Evolutionary conservation across 1,140 invertebrate species (phyloP).

Genomic region (Zaprionus capensis): DNA sequence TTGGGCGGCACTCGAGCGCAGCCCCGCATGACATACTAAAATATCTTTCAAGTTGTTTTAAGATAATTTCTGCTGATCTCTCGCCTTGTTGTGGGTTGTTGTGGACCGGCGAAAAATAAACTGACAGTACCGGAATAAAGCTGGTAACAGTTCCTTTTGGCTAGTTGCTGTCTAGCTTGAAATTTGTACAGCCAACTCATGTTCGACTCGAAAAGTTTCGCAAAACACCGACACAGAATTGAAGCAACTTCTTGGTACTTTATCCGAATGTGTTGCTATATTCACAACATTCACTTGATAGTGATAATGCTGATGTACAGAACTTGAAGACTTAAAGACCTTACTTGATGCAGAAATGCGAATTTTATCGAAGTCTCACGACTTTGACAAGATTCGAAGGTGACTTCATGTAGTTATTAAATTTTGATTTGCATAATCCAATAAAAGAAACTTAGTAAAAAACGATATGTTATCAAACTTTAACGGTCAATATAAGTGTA

Average conservation of each 20-base stretch:
- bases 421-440: background rate
- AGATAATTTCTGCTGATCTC: background rate
- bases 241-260: background rate
- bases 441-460: background rate
- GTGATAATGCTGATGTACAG: background rate
- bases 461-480: background rate
- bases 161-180: background rate
- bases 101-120: background rate
- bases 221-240: background rate
- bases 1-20: slow-evolving; percentile 28
- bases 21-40: slow-evolving; percentile 41
- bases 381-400: background rate
- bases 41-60: slow-evolving; percentile 8
- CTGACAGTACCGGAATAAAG: background rate
- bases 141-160: background rate
- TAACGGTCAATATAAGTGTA: background rate
- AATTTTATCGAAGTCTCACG: background rate
- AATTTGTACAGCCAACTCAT: background rate
- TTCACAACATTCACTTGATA: background rate
- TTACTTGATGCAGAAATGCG: background rate
- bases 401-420: background rate
- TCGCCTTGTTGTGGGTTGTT: slow-evolving; percentile 9
- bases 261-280: background rate
- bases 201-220: background rate
- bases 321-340: background rate